A percentile compares a stretch with the other conserved stretches of the same genome.
These are phyloP conservation scores for Caretta caretta DNA, from an alignment of 2,113 vertebrate genomes.

Conservation along the genomic window DNA sequence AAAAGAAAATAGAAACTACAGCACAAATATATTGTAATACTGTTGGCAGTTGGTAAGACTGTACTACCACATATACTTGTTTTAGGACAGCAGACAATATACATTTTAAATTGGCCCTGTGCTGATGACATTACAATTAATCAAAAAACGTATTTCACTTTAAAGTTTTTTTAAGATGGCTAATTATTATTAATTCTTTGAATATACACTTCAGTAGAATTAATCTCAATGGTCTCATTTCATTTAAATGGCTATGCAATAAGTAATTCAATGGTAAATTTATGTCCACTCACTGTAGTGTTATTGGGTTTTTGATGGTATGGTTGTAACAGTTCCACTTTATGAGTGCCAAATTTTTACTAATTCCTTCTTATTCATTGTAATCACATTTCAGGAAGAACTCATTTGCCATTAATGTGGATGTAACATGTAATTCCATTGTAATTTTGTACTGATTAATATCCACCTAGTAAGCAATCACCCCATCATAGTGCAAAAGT, in stretches of 20 bases:
- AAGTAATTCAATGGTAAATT: constrained; percentile 70
- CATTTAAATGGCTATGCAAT: background rate
- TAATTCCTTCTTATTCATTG: constrained; percentile 58
- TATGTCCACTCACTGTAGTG: constrained; percentile 30
- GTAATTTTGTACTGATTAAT: constrained; percentile 63
- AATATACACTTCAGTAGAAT: constrained; percentile 33
- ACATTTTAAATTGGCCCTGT: background rate
- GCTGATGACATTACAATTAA: background rate
- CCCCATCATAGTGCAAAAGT: constrained; percentile 25
- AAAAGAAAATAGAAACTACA: constrained; percentile 11
- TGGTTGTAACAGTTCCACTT: constrained; percentile 2
- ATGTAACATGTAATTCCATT: constrained; percentile 52
- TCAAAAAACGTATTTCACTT: background rate
- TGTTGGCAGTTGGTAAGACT: background rate
- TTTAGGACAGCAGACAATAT: background rate
- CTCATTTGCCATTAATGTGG: constrained; percentile 38
- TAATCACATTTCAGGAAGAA: constrained; percentile 49
- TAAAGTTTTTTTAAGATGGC: constrained; percentile 15
- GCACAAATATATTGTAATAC: background rate
- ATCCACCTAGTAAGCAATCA: constrained; percentile 40
- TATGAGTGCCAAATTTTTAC: constrained; percentile 49
- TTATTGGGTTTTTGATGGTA: constrained; percentile 48
- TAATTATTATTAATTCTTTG: constrained; percentile 51
- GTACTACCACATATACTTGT: background rate
- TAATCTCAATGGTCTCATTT: constrained; percentile 40